Conservation (phyloP, 2,888 invertebrate genomes). For the Hypselothyrea guttata region DNA sequence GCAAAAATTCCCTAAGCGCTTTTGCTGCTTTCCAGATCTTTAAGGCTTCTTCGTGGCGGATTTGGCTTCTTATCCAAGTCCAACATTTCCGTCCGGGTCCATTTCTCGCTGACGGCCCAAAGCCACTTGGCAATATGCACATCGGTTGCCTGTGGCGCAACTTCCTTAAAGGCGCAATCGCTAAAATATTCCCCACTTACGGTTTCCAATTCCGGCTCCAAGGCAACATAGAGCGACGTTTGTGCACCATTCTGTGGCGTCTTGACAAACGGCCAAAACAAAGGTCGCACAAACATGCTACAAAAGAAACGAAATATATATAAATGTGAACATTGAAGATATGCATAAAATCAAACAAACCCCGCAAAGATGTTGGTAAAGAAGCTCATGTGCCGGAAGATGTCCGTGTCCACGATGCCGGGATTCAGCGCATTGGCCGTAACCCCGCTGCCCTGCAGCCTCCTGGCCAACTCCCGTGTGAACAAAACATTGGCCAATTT, state of each 20-base stretch:
- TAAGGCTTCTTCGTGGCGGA: background rate
- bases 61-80: background rate
- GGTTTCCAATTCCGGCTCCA: slow-evolving; percentile 76
- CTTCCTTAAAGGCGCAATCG: slow-evolving; percentile 84
- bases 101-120: slow-evolving; percentile 83
- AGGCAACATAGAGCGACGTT: slow-evolving; percentile 75
- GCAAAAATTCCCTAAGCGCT: too few relatives aligned
- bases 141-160: slow-evolving; percentile 84
- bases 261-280: slow-evolving; percentile 76
- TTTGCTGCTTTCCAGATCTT: background rate
- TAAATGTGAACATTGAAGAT: too few relatives aligned
- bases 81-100: background rate
- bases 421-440: background rate
- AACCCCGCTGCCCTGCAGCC: background rate
- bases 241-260: slow-evolving; percentile 75
- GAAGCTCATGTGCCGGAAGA: slow-evolving; percentile 4
- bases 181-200: slow-evolving; percentile 81
- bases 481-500: slow-evolving; percentile 4
- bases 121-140: slow-evolving; percentile 84
- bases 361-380: slow-evolving; percentile 3
- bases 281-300: slow-evolving; percentile 40
- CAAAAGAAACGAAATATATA: background rate
- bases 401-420: slow-evolving; percentile 1
- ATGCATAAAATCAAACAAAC: background rate
- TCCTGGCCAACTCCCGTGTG: slow-evolving; percentile 2